These are phyloP conservation scores for Arge pagana DNA, from an alignment of 2,888 invertebrate genomes.

Conservation along the genomic window DNA sequence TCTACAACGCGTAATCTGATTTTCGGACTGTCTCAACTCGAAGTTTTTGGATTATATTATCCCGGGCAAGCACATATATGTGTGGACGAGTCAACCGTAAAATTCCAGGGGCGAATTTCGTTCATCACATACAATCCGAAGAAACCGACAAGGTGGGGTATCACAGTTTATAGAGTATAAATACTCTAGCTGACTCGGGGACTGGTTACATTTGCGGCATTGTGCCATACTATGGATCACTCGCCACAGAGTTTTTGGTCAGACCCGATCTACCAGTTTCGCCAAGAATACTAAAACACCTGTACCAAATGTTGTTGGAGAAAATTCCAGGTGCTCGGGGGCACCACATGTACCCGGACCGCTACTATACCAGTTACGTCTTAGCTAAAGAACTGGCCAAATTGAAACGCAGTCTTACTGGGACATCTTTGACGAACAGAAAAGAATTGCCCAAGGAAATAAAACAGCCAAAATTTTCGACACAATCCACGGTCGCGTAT, in stretches of 20 bases:
- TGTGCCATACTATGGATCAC: conserved; percentile 24
- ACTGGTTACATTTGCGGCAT: conserved; percentile 20
- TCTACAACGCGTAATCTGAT: conserved; percentile 16
- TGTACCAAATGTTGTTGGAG: conserved; percentile 25
- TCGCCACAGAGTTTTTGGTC: conserved; percentile 17
- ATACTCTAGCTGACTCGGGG: conserved; percentile 24
- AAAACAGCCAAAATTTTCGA: conserved; percentile 30
- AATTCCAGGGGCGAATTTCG: conserved; percentile 34
- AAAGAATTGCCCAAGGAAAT: conserved; percentile 30
- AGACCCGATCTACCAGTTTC: conserved; percentile 18
- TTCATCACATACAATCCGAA: conserved; percentile 32
- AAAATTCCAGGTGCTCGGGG: conserved; percentile 27
- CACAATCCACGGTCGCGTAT: conserved; percentile 12
- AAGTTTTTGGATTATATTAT: conserved; percentile 24
- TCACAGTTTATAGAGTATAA: conserved; percentile 30
- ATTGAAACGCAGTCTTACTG: conserved; percentile 33
- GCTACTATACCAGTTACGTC: conserved; percentile 30
- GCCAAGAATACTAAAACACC: conserved; percentile 27
- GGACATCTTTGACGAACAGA: conserved; percentile 32
- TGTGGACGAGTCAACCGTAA: conserved; percentile 32
- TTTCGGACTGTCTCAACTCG: conserved; percentile 21
- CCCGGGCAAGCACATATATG: conserved; percentile 23
- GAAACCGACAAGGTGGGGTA: conserved; percentile 32
- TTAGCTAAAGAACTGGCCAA: conserved; percentile 31
- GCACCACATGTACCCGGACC: conserved; percentile 31